Percentiles rank a stretch among this genome's conserved stretches.
phyloP scores from a whole-genome alignment of 2,888 invertebrate genomes.

The Pterostichus madidus region DNA sequence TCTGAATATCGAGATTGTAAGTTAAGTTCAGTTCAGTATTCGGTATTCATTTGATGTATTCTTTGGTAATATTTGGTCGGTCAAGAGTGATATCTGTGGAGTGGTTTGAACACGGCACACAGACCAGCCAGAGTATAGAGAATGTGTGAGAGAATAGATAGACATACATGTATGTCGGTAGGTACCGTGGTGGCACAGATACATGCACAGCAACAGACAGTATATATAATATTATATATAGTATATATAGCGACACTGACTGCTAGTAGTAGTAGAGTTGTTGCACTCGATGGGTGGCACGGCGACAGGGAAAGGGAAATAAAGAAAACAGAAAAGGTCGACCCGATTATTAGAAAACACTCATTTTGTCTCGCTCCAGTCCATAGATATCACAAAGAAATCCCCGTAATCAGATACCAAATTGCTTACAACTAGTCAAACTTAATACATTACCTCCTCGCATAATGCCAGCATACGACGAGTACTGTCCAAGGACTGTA shows the following conservation, averaged over 20 bases:
- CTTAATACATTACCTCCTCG: conserved; percentile 87
- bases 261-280: conserved; percentile 66
- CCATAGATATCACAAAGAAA: conserved; percentile 67
- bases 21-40: conserved; percentile 49
- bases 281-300: conserved; percentile 62
- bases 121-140: conserved; percentile 67
- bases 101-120: conserved; percentile 66
- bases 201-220: conserved; percentile 67
- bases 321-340: conserved; percentile 65
- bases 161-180: conserved; percentile 67
- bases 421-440: conserved; percentile 63
- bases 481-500: conserved; percentile 94
- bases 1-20: conserved; percentile 55
- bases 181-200: conserved; percentile 67
- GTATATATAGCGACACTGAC: conserved; percentile 67
- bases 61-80: conserved; percentile 61
- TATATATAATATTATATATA: conserved; percentile 63
- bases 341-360: conserved; percentile 65
- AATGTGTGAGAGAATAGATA: conserved; percentile 67
- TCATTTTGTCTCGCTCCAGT: conserved; percentile 67
- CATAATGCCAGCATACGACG: conserved; percentile 95
- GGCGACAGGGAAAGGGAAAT: conserved; percentile 62
- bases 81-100: conserved; percentile 67
- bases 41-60: conserved; percentile 61
- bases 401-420: conserved; percentile 65